Percentiles rank a stretch among this genome's conserved stretches.
These are phyloP conservation scores for Coptotermes formosanus DNA, from an alignment of 1,140 invertebrate species.

Conservation along the genomic window DNA sequence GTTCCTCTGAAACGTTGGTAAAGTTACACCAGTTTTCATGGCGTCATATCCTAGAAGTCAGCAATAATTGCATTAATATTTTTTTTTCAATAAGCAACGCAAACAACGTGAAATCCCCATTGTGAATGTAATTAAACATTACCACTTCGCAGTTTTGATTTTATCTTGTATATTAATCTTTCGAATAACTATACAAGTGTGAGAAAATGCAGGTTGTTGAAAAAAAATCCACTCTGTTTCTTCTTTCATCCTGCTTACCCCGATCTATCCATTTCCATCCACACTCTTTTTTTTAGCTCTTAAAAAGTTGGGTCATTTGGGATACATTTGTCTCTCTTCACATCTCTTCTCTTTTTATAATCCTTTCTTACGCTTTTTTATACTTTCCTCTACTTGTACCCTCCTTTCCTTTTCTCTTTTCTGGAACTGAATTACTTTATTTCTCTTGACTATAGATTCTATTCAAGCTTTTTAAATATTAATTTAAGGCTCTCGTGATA, in stretches of 20 bases:
- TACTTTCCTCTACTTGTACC: background rate
- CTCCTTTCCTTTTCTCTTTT: background rate
- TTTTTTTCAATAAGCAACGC: too few species aligned
- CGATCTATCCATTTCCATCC: slow-evolving; percentile 10
- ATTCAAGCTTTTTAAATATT: slow-evolving; percentile 1
- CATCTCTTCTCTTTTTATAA: background rate
- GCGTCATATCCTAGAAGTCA: too few species aligned
- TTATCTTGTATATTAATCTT: too few species aligned
- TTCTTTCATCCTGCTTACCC: background rate
- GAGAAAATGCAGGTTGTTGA: background rate
- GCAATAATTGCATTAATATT: too few species aligned
- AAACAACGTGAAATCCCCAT: too few species aligned
- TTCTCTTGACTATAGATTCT: slow-evolving; percentile 8
- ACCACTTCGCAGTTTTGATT: too few species aligned
- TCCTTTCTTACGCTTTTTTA: background rate
- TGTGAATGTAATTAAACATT: too few species aligned
- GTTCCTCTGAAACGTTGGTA: too few species aligned
- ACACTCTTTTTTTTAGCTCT: background rate
- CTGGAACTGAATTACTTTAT: background rate
- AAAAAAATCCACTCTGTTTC: background rate
- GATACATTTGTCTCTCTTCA: slow-evolving; percentile 25
- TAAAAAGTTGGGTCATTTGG: slow-evolving; percentile 28
- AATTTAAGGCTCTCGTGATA: background rate
- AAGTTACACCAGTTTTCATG: too few species aligned
- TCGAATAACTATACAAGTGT: background rate